Evolutionary conservation across 2,888 invertebrate genomes (phyloP).

Genomic region (Odontomyia ornata): DNA sequence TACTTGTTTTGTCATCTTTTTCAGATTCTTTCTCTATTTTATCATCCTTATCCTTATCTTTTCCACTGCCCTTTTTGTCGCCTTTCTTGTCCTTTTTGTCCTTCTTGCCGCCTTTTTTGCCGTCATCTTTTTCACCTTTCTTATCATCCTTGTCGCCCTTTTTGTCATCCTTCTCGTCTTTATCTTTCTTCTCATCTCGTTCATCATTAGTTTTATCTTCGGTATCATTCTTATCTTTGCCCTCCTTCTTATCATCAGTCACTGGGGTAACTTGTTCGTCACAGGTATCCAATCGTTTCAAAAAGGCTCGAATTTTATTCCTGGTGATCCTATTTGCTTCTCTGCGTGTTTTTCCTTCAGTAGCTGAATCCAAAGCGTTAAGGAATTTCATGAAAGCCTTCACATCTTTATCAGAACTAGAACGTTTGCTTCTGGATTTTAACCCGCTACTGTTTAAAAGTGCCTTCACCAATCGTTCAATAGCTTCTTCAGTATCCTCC

Average conservation of each 20-base stretch:
- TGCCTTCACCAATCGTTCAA: not conserved
- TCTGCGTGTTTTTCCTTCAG: not conserved
- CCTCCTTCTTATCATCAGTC: conserved; percentile 2
- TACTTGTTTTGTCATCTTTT: conserved; percentile 22
- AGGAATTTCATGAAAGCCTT: not conserved
- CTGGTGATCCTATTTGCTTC: not conserved
- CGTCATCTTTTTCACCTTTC: not conserved
- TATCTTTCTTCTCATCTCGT: not conserved
- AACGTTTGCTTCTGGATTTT: conserved; percentile 8
- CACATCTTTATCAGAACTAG: not conserved
- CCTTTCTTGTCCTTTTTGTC: not conserved
- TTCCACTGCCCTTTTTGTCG: conserved; percentile 8
- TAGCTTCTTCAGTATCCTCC: conserved; percentile 8
- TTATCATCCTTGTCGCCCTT: conserved; percentile 10
- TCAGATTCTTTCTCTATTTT: conserved; percentile 13
- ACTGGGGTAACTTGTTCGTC: conserved; percentile 2
- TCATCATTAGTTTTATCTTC: conserved; percentile 18
- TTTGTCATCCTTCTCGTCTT: conserved; percentile 5
- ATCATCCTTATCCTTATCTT: conserved; percentile 52
- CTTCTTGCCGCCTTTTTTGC: not conserved
- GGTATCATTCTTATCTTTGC: conserved; percentile 1
- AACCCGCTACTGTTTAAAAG: not conserved
- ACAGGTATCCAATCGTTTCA: not conserved
- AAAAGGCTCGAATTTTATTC: conserved; percentile 12
- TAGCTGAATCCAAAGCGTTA: not conserved